A percentile compares a stretch with the other conserved stretches of the same genome.
Conservation (phyloP, 2,797 vertebrate genomes). For the Scolopax bukidnonensis region DNA sequence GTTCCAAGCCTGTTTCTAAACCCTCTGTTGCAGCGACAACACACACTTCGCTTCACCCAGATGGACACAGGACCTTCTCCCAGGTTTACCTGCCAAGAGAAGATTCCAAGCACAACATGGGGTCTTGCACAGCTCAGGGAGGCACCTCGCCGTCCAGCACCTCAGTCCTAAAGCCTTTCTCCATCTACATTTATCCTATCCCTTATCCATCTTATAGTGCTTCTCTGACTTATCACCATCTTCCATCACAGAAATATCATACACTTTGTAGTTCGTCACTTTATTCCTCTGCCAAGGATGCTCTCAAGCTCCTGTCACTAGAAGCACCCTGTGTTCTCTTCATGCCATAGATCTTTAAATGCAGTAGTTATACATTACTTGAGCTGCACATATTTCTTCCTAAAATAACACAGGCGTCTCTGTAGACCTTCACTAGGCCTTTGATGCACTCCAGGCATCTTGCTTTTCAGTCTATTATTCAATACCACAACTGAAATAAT, state of each 20-base stretch:
- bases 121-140: fast-evolving
- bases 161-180: not conserved
- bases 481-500: constrained; percentile 36
- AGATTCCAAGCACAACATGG: fast-evolving
- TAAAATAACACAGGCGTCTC: constrained; percentile 29
- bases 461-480: constrained; percentile 19
- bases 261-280: not conserved
- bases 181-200: not conserved
- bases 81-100: fast-evolving
- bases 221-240: not conserved
- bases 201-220: not conserved
- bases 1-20: not conserved
- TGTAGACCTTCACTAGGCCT: constrained; percentile 41
- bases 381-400: constrained; percentile 32
- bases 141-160: not conserved
- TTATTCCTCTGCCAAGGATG: constrained; percentile 38
- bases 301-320: constrained; percentile 10
- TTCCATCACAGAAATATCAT: not conserved
- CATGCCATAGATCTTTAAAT: constrained; percentile 34
- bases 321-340: not conserved
- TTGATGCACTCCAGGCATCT: constrained; percentile 58
- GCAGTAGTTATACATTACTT: constrained; percentile 17
- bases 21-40: not conserved
- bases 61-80: not conserved
- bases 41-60: fast-evolving